Percentiles rank a stretch among this genome's conserved stretches.
phyloP scores from a whole-genome alignment of 2,113 vertebrate species.

The Petrocephalus zakoni region DNA sequence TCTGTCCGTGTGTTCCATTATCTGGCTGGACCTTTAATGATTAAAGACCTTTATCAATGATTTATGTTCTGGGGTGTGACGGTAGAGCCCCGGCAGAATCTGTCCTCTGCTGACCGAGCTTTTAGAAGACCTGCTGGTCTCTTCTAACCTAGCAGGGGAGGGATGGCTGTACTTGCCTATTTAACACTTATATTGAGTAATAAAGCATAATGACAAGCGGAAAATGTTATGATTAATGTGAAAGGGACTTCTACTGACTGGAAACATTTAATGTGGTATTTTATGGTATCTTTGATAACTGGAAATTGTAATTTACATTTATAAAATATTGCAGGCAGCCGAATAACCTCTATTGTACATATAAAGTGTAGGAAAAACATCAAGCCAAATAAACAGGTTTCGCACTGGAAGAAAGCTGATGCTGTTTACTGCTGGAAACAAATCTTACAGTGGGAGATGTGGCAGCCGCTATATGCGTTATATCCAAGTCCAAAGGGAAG shows the following conservation, averaged over 20 bases:
- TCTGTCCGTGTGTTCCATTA: neutral
- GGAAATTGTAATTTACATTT: neutral
- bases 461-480: neutral
- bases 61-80: neutral
- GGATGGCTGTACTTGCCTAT: neutral
- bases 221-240: neutral
- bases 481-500: neutral
- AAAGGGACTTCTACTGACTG: neutral
- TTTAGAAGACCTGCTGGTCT: neutral
- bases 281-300: neutral
- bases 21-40: neutral
- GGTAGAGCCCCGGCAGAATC: neutral
- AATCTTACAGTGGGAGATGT: neutral
- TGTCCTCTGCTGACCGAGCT: neutral
- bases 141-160: neutral
- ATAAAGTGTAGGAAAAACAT: neutral
- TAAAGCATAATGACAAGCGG: neutral
- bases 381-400: neutral
- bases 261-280: neutral
- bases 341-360: neutral
- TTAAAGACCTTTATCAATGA: slow-evolving; percentile 3
- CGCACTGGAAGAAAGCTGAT: neutral
- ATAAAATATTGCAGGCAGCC: neutral
- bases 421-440: neutral
- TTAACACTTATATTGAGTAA: neutral